Evolutionary conservation across 2,113 vertebrate species (phyloP).

Genomic region (Scophthalmus maximus): DNA sequence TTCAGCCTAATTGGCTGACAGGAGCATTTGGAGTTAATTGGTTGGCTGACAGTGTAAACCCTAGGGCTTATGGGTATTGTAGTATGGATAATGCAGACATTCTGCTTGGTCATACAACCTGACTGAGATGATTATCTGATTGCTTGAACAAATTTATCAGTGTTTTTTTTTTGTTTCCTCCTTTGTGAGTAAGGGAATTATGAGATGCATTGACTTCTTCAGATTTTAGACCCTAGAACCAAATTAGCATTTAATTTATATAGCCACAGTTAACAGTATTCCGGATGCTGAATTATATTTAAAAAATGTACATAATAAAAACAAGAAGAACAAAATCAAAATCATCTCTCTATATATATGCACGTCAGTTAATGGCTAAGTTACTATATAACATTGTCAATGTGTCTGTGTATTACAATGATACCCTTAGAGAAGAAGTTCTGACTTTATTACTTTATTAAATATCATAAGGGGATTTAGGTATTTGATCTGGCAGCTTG

Average conservation of each 20-base stretch:
- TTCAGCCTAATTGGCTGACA: slow-evolving; percentile 71
- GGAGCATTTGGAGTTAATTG: slow-evolving; percentile 74
- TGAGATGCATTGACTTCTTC: background rate
- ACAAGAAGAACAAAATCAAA: too few relatives aligned
- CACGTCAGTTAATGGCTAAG: too few relatives aligned
- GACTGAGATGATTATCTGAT: slow-evolving; percentile 57
- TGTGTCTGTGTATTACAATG: background rate
- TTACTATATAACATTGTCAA: background rate
- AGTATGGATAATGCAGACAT: slow-evolving; percentile 65
- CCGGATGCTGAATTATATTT: too few relatives aligned
- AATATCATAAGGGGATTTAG: slow-evolving; percentile 16
- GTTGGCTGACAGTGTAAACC: slow-evolving; percentile 71
- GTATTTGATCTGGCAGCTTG: slow-evolving; percentile 12
- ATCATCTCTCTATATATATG: too few relatives aligned
- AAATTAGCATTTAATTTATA: background rate
- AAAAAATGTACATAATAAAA: too few relatives aligned
- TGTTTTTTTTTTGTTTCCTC: slow-evolving; percentile 8
- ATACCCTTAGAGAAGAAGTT: background rate
- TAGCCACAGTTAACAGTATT: too few relatives aligned
- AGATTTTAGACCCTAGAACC: background rate
- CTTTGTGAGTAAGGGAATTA: slow-evolving; percentile 9
- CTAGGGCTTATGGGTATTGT: slow-evolving; percentile 75
- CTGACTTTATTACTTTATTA: slow-evolving; percentile 4
- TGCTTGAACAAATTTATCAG: slow-evolving; percentile 36
- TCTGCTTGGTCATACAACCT: slow-evolving; percentile 59